Base-by-base conservation (phyloP, 2,888 invertebrate genomes). In the Callinectes sapidus region DNA sequence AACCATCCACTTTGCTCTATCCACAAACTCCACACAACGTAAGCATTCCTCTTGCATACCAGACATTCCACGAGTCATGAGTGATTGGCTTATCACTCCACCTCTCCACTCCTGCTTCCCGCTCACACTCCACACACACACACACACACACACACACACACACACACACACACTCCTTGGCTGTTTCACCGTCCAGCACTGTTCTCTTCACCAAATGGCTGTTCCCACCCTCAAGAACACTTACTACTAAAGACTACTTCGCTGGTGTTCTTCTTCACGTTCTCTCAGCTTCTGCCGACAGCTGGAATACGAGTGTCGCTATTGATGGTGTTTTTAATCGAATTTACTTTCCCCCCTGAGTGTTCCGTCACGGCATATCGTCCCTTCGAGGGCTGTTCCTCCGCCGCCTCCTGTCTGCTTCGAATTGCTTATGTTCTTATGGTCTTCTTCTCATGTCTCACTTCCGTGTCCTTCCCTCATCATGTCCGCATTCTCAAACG, bases 101-200 rank as follows among this genome's bases (percentile, higher is more conserved):
- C 13, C 81, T 2, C 81, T 16, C 13, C 81, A 81, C 81, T 81
- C 81, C 35, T 3, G 35, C 81, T 81, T 35, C 35, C 81, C 81
- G 81, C 81, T 81, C 81, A 81, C 81, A 81, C 81, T 81, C 35
- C 81, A 81, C 32, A 81, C 81, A 81, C 35, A n/a, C 5, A 13
- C 71, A 61, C 61, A 61, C 55, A 55, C 55, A 55, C 10, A 18
- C 55, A 55, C 18, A 61, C 18, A 61, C 48, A 48, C 48, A 48
- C 8, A 48, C 48, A 48, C 48, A 48, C 48, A 48, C 48, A 48
- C 48, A 48, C 71, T n/a, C 23, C 71, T 71, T 71, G 71, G 28
- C 71, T 71, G 71, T 71, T 71, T 71, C 71, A n/a, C 71, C 71
- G 71, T 71, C 71, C 71, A 71, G 71, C 71, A 71, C 71, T n/a